These are phyloP conservation scores for Belgica antarctica DNA, from an alignment of 2,888 invertebrate genomes.

Conservation along the genomic window DNA sequence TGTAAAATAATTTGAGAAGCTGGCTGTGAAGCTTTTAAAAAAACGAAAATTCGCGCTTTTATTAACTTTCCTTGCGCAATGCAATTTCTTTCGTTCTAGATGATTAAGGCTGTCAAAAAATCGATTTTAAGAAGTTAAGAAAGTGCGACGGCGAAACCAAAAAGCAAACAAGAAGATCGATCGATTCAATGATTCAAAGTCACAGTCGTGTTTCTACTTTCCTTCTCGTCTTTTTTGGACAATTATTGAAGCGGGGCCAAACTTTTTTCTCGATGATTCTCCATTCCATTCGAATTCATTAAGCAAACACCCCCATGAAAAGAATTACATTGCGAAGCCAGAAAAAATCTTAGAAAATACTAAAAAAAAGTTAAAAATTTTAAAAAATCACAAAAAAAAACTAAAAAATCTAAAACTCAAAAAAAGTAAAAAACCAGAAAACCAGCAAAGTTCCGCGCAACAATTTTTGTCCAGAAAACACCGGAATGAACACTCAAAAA, in stretches of 20 bases:
- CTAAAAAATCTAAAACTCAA: not conserved
- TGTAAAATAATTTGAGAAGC: not conserved
- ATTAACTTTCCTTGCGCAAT: not conserved
- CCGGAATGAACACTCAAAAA: not conserved
- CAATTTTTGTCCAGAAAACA: not conserved
- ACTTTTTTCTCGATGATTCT: not conserved
- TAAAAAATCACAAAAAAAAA: constrained; percentile 22
- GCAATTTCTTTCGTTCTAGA: constrained; percentile 10
- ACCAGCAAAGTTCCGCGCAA: not conserved
- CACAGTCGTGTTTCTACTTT: not conserved
- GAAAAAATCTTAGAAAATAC: not conserved
- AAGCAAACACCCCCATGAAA: not conserved
- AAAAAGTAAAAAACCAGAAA: not conserved
- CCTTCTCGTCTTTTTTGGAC: not conserved
- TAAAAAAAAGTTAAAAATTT: not conserved
- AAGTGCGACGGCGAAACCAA: constrained; percentile 2
- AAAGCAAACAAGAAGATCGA: not conserved
- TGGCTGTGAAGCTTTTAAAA: constrained; percentile 25
- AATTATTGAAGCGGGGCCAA: not conserved
- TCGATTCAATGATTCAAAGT: not conserved
- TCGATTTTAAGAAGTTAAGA: not conserved
- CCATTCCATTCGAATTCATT: not conserved
- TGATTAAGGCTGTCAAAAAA: not conserved
- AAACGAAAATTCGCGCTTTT: not conserved
- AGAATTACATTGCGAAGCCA: not conserved